Evolutionary conservation across 2,113 vertebrate genomes (phyloP).

Genomic region (Paramormyrops kingsleyae): DNA sequence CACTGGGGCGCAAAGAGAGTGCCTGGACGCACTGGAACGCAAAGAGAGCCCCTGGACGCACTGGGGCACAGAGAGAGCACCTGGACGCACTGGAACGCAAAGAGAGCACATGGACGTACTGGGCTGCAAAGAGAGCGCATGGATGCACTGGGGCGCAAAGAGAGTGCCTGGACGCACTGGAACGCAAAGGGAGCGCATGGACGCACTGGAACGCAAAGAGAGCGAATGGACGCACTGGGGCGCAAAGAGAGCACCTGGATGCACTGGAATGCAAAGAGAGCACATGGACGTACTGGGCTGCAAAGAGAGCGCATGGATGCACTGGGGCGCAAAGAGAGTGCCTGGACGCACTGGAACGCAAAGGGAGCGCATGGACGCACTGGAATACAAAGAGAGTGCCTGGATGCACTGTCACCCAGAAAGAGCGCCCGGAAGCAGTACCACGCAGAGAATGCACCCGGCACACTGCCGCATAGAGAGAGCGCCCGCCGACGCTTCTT

Average conservation of each 20-base stretch:
- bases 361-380: too few relatives aligned
- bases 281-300: background rate
- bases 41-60: background rate
- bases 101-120: too few relatives aligned
- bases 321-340: too few relatives aligned
- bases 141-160: background rate
- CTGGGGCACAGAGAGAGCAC: background rate
- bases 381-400: too few relatives aligned
- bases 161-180: background rate
- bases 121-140: background rate
- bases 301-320: too few relatives aligned
- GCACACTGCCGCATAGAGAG: background rate
- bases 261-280: background rate
- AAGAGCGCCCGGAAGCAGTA: background rate
- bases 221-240: fast-evolving
- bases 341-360: fast-evolving
- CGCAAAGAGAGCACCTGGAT: fast-evolving
- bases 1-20: background rate
- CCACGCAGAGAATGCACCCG: background rate
- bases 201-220: background rate
- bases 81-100: too few relatives aligned
- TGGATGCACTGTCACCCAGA: background rate
- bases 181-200: too few relatives aligned
- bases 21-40: background rate
- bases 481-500: background rate